Percentiles rank a stretch among this genome's conserved stretches.
These are phyloP conservation scores for Micrasema longulum DNA, from an alignment of 1,140 invertebrate species.

Conservation along the genomic window DNA sequence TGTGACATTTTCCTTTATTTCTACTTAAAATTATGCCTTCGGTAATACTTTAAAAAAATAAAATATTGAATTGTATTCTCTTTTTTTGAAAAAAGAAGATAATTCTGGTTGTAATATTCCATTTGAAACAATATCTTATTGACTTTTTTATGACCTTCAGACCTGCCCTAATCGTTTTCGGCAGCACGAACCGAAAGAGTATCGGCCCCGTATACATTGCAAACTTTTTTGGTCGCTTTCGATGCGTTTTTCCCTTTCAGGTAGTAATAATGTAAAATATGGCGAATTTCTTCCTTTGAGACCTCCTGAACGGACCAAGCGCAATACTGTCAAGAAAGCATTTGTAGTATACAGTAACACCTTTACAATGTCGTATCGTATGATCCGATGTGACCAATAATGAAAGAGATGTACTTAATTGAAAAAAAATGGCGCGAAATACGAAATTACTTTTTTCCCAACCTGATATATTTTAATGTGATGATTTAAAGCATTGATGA, in stretches of 20 bases:
- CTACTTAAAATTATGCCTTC: too few species aligned
- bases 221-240: constrained; percentile 19
- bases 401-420: constrained; percentile 25
- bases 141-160: too few species aligned
- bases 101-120: too few species aligned
- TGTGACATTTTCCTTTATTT: too few species aligned
- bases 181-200: constrained; percentile 22
- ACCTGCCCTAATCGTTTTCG: too few species aligned
- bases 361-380: constrained; percentile 3
- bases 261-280: constrained; percentile 13
- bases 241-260: constrained; percentile 20
- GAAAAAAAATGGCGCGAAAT: constrained; percentile 14
- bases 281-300: too few species aligned
- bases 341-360: constrained; percentile 16
- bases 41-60: too few species aligned
- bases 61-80: too few species aligned
- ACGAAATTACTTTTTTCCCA: constrained; percentile 1
- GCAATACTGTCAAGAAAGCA: constrained; percentile 7
- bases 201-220: constrained; percentile 18
- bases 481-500: too few species aligned
- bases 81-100: too few species aligned
- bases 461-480: too few species aligned
- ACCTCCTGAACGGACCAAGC: constrained; percentile 53
- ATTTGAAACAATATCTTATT: too few species aligned
- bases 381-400: constrained; percentile 6